Evolutionary conservation across 1,140 invertebrate species (phyloP), one percentile per base, ranked within the genome.

Genomic region (Mya arenaria): DNA sequence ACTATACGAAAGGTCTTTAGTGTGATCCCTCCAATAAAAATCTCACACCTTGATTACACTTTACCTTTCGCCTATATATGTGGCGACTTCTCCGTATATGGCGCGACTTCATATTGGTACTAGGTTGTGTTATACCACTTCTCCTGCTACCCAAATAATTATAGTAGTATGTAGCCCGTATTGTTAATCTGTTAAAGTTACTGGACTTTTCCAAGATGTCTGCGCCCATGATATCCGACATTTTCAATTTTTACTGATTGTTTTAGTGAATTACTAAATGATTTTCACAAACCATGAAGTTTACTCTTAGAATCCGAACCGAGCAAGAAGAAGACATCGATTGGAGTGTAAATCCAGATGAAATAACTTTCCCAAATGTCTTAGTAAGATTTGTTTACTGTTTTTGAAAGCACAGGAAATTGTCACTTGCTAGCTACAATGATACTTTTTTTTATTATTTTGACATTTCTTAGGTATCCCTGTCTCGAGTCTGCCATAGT

Each of bases 301-400:
- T 90, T 56, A 90, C 89, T 0, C 85, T 91, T 13, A 69, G 89
- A 73, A 90, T 90, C 58, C 68, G 84, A 19, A 88, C 88, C 63
- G 90, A 89, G 62, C 86, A 88, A 60, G 86, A 88, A 63, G 85
- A 89, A 65, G 90, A 90, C 65, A 90, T 91, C 84, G 90, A 90
- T 60, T 91, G 90, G 90, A 90, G 89, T 86, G 90, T 91, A n/a
- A 87, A 88, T 56, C 89, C 89, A 13, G 87, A 89, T 58, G 87
- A 88, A 84, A 88, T 91, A 0, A 89, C 86, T 23, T 91, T 91
- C 81, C 74, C 82, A 34, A 85, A 89, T 56, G 87, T 87, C 44
- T 74, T 91, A 74, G 90, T 91, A 86, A 36, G n/a, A n/a, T n/a
- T n/a, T n/a, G n/a, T n/a, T n/a, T n/a, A n/a, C n/a, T n/a, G n/a